Base-by-base conservation (phyloP, 1,140 invertebrate species). In the Solenopsis fugax region DNA sequence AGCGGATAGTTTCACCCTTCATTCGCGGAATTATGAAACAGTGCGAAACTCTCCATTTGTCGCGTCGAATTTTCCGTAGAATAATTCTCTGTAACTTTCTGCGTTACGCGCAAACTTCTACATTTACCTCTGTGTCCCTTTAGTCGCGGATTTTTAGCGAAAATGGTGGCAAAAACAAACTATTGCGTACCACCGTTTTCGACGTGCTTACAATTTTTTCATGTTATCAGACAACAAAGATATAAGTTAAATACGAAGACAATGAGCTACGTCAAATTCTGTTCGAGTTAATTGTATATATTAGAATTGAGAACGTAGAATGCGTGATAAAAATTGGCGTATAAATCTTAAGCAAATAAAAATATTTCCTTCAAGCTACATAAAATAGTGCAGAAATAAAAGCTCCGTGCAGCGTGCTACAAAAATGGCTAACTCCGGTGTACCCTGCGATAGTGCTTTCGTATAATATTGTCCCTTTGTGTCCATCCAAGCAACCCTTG, bases 11-110 rank as follows among this genome's bases (percentile, higher is more conserved):
- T 71, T 81, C 41, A 24, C 6, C n/a, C 52, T 75, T 75, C 18
- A 37, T 82, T 34, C 52, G 37, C 13, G n/a, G 18, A 84, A 84
- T 84, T 60, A 60, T 56, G 52, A 73, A 84, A 75, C 29, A 84
- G 9, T 60, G 54, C 13, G 24, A 45, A 73, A 41, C 41, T 82
- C 24, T 58, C 54, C 29, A 54, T 54, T 81, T 24, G 64, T 69
- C 77, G 13, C n/a, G 21, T 67, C 52, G 34, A 81, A 81, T 81
- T n/a, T 76, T 29, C 34, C 69, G 9, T 60, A 6, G 52, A 58
- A 21, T 18, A 58, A 37, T 72, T 48, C 12, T 41, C 41, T 4
- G 10, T 13, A 84, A 75, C 52, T 60, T 84, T 84, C 37, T 21
- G 69, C 54, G 45, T 73, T 34, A 73, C n/a, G 29, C n/a, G 29